A percentile compares a stretch with the other conserved stretches of the same genome.
phyloP scores from a whole-genome alignment of 2,113 vertebrate species.

The Podiceps cristatus region DNA sequence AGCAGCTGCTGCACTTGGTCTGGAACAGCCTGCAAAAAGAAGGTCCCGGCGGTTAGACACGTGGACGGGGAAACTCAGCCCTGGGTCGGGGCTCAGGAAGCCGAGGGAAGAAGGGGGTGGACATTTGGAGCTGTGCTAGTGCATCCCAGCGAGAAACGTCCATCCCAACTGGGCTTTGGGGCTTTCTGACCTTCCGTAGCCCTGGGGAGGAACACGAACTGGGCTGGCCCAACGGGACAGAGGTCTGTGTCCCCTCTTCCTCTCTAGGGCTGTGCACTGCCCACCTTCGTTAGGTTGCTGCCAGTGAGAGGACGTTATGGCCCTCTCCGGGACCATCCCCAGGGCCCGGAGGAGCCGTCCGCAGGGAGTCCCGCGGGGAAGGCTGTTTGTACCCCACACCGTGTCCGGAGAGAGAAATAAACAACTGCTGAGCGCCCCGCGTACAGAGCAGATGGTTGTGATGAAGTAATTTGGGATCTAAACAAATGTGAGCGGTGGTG shows the following conservation, averaged over 20 bases:
- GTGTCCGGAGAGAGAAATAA: background rate
- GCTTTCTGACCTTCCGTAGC: background rate
- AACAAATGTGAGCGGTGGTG: constrained; percentile 34
- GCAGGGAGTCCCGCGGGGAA: fast-evolving
- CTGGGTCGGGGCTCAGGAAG: background rate
- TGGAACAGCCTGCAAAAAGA: constrained; percentile 82
- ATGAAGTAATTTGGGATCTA: constrained; percentile 64
- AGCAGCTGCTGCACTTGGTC: constrained; percentile 89
- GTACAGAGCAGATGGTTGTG: constrained; percentile 60
- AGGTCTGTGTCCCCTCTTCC: background rate
- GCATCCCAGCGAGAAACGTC: fast-evolving
- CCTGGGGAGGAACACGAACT: background rate
- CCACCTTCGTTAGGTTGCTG: background rate
- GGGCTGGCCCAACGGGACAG: background rate
- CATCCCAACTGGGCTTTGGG: background rate
- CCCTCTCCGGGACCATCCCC: background rate
- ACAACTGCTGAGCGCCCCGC: background rate
- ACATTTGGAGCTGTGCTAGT: background rate
- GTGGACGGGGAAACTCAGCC: background rate
- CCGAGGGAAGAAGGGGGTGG: background rate
- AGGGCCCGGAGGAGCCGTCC: background rate
- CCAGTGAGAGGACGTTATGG: background rate
- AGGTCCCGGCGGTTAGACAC: fast-evolving
- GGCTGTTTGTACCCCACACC: background rate
- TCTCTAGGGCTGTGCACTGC: background rate